These are phyloP conservation scores for Tetrapedia diversipes DNA, from an alignment of 2,888 invertebrate genomes.

Conservation along the genomic window DNA sequence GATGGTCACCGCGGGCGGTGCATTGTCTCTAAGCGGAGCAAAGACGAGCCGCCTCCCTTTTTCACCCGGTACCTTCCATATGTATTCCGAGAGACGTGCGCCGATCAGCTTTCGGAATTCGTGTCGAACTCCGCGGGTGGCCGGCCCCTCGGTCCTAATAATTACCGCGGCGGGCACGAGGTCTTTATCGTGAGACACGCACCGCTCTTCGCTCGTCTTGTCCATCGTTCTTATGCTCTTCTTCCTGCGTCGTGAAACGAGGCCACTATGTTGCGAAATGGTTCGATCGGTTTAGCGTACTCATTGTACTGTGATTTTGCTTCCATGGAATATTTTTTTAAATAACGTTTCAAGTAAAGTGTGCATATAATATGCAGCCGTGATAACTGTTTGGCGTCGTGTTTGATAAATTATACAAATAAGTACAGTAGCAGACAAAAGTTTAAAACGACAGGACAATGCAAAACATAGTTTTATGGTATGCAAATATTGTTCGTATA, in stretches of 20 bases:
- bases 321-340: too few relatives aligned
- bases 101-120: slow-evolving; percentile 79
- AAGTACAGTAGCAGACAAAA: too few relatives aligned
- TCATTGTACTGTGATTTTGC: too few relatives aligned
- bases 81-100: slow-evolving; percentile 69
- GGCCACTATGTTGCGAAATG: background rate
- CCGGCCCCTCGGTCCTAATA: slow-evolving; percentile 71
- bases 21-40: slow-evolving; percentile 75
- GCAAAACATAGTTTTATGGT: too few relatives aligned
- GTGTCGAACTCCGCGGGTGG: slow-evolving; percentile 78
- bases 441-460: too few relatives aligned
- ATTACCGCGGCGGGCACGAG: slow-evolving; percentile 77
- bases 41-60: slow-evolving; percentile 64
- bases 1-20: slow-evolving; percentile 73
- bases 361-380: too few relatives aligned
- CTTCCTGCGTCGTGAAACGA: background rate
- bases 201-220: slow-evolving; percentile 7
- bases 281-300: background rate
- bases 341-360: too few relatives aligned
- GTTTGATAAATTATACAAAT: too few relatives aligned
- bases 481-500: too few relatives aligned
- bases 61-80: slow-evolving; percentile 37
- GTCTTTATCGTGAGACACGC: slow-evolving; percentile 71
- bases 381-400: too few relatives aligned
- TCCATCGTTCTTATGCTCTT: background rate